A percentile compares a stretch with the other conserved stretches of the same genome.
Conservation (phyloP, 2,113 vertebrate genomes). For the Arizona elegans region DNA sequence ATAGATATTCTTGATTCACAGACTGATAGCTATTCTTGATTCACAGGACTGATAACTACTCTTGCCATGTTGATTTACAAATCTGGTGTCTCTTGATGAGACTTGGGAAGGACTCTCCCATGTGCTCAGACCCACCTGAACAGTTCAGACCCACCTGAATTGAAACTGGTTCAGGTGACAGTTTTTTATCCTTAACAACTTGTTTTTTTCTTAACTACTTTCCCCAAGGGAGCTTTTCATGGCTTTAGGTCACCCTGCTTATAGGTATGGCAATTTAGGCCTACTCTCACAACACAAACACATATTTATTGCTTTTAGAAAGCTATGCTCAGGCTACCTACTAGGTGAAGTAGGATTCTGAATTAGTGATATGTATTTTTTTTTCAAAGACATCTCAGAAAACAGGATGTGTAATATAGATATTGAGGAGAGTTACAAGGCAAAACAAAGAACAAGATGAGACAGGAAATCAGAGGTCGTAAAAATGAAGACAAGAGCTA, state of each 20-base stretch:
- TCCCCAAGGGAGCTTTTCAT: neutral
- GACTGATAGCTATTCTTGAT: neutral
- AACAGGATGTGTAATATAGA: neutral
- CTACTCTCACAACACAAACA: neutral
- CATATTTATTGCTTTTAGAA: neutral
- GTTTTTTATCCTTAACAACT: neutral
- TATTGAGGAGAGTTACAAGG: neutral
- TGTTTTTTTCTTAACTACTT: neutral
- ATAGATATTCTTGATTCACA: too few relatives aligned
- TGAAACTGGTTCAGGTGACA: neutral
- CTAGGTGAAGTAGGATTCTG: neutral
- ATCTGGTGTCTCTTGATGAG: neutral
- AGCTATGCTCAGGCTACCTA: neutral
- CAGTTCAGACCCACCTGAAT: too few relatives aligned
- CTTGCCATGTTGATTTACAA: neutral
- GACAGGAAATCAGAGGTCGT: neutral
- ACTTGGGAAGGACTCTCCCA: neutral
- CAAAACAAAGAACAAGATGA: neutral
- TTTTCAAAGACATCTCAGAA: neutral
- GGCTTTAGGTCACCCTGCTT: neutral
- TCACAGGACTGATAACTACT: neutral
- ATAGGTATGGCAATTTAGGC: neutral
- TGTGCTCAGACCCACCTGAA: neutral
- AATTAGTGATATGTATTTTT: neutral
- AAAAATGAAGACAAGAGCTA: neutral